A percentile compares a stretch with the other conserved stretches of the same genome.
phyloP scores from a whole-genome alignment of 1,140 invertebrate species.

The Maniola jurtina region DNA sequence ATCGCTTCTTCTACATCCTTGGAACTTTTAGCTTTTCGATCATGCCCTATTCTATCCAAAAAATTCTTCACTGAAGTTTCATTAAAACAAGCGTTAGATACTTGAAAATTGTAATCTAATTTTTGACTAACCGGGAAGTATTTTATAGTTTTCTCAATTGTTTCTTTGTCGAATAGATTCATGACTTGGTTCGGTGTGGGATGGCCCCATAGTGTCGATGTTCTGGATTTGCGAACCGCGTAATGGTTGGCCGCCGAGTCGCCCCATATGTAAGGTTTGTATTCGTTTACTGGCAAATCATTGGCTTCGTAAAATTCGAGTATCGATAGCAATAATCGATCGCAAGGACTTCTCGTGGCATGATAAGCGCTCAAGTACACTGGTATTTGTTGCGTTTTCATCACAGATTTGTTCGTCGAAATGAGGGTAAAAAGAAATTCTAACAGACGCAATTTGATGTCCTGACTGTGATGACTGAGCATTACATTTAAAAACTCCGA shows the following conservation, averaged over 20 bases:
- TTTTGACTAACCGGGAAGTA: conserved; percentile 81
- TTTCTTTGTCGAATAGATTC: conserved; percentile 82
- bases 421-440: conserved; percentile 81
- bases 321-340: conserved; percentile 82
- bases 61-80: conserved; percentile 41
- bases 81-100: conserved; percentile 31
- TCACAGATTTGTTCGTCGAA: conserved; percentile 80
- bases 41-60: conserved; percentile 34
- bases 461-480: conserved; percentile 74
- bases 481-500: conserved; percentile 86
- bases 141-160: conserved; percentile 83
- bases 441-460: conserved; percentile 80
- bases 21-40: conserved; percentile 31
- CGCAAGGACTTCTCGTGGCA: conserved; percentile 81
- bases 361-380: conserved; percentile 86
- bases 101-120: conserved; percentile 57
- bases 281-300: conserved; percentile 81
- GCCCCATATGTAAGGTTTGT: conserved; percentile 89
- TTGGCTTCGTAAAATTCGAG: conserved; percentile 82
- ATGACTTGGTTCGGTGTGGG: conserved; percentile 85
- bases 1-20: conserved; percentile 48
- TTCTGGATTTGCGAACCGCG: conserved; percentile 82
- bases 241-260: conserved; percentile 87
- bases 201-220: conserved; percentile 81
- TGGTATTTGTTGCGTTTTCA: conserved; percentile 83